A percentile compares a stretch with the other conserved stretches of the same genome.
phyloP scores from a whole-genome alignment of 1,140 invertebrate species.

The honey bee (Apis mellifera) region DNA sequence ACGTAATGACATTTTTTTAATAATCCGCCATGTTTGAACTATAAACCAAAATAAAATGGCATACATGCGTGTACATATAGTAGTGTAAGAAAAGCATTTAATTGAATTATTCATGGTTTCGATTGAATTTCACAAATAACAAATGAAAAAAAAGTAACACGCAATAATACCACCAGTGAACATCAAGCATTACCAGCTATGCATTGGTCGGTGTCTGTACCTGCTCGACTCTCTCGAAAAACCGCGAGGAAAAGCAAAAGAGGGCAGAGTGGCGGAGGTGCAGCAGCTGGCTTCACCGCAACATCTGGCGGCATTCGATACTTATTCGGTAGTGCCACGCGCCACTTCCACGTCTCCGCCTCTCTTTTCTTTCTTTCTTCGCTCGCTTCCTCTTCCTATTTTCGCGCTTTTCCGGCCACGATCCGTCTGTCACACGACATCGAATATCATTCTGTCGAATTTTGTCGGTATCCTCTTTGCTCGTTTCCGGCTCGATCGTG shows the following conservation, averaged over 20 bases:
- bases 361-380: conserved; percentile 12
- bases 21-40: too few species aligned
- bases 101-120: too few species aligned
- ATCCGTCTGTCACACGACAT: neutral
- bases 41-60: neutral
- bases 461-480: neutral
- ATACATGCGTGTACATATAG: too few species aligned
- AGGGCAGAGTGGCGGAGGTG: conserved; percentile 58
- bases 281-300: conserved; percentile 67
- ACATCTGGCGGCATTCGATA: conserved; percentile 70
- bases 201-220: conserved; percentile 46
- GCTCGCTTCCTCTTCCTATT: conserved; percentile 27
- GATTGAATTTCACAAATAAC: neutral
- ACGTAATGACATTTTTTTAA: neutral
- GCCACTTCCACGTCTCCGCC: conserved; percentile 63
- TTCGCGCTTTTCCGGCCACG: conserved; percentile 44
- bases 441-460: neutral
- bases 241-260: conserved; percentile 67
- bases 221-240: conserved; percentile 63
- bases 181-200: conserved; percentile 1
- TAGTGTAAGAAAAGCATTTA: too few species aligned
- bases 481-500: conserved; percentile 7
- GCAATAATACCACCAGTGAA: conserved; percentile 59
- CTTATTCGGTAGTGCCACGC: conserved; percentile 67
- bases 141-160: neutral